Percentiles rank a stretch among this genome's conserved stretches.
These are phyloP conservation scores for Cydia splendana DNA, from an alignment of 1,140 invertebrate species.

Conservation along the genomic window DNA sequence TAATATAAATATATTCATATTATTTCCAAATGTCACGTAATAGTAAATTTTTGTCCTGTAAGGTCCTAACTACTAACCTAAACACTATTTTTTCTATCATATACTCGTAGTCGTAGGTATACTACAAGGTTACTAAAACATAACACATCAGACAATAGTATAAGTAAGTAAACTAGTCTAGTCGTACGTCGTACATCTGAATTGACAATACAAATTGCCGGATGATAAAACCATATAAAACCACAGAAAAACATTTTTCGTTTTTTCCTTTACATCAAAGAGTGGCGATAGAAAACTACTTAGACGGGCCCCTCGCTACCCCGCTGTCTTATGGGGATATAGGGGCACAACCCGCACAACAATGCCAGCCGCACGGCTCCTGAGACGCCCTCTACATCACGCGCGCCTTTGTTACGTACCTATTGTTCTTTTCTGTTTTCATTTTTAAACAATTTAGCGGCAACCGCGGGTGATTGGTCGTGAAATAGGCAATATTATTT, in stretches of 20 bases:
- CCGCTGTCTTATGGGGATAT: conserved; percentile 42
- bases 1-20: no score
- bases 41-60: no score
- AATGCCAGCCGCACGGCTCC: conserved; percentile 46
- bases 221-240: background rate
- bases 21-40: no score
- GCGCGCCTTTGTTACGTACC: conserved; percentile 51
- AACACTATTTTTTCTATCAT: no score
- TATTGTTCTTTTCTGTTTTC: conserved; percentile 56
- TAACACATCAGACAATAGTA: no score
- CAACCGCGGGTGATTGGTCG: conserved; percentile 45
- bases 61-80: no score
- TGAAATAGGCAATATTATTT: conserved; percentile 9
- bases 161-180: no score
- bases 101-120: no score
- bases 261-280: background rate
- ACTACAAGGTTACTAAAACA: no score
- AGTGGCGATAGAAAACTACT: conserved; percentile 13
- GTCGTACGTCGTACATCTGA: background rate
- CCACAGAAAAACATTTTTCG: background rate
- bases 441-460: conserved; percentile 52
- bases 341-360: conserved; percentile 53
- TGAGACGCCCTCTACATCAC: conserved; percentile 53
- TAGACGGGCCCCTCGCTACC: conserved; percentile 6
- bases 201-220: background rate